Evolutionary conservation across 1,140 invertebrate species (phyloP), one percentile per base, ranked within the genome.

Genomic region (Lordiphosa clarofinis): DNA sequence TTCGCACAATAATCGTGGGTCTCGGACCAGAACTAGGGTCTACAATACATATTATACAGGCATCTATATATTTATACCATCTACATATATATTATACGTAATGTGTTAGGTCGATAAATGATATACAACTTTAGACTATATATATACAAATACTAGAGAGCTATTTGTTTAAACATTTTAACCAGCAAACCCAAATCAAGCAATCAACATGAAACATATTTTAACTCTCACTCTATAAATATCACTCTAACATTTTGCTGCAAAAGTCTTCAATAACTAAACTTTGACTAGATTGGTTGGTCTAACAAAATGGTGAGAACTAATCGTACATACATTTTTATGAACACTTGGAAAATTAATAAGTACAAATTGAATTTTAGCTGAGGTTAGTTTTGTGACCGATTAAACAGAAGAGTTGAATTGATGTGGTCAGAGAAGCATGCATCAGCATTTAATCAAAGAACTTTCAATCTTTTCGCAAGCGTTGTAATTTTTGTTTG

Each of bases 51-150:
- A 78, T 56, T 37, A 79, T 69, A 79, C 56, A 79, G 42, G 56
- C 67, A 72, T 82, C 69, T 76, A 60, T 82, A 81, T 82, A 81
- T 81, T 82, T 82, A 71, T 82, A 79, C 60, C 63, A 74, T 70
- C 64, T 56, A 72, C 62, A 64, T 56, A 44, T 44, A 44, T 24
- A 24, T 11, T 24, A 44, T 28, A 13, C 43, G 21, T 44, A 44
- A 44, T 31, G 69, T 76, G 71, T 73, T 78, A 78, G 74, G 48
- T 44, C 74, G 72, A n/a, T 73, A 78, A 65, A 52, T 59, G 43
- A 40, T 48, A 54, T 43, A 55, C 64, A 69, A 69, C 65, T 69
- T 69, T 69, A 69, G 66, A 78, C 66, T 73, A 72, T 42, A 56
- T 19, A 61, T 55, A 43, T 52, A 47, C 49, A 40, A 48, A 43